Conservation (phyloP, 2,888 invertebrate genomes). For the Seira musarum region DNA sequence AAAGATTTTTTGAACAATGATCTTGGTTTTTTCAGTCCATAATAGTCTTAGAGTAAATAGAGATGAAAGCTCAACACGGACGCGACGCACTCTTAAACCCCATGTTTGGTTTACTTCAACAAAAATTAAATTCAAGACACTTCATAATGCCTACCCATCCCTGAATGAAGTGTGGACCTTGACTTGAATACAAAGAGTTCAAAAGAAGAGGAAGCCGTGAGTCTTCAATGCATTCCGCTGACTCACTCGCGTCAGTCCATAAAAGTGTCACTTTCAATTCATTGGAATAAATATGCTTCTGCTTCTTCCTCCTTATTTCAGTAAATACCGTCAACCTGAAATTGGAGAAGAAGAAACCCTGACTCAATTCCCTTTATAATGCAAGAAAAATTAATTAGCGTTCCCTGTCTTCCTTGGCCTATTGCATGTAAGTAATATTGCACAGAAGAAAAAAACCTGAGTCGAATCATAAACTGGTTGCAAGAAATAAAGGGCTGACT, state of each 20-base stretch:
- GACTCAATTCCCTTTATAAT: conserved; percentile 26
- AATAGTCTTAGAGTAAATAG: too few species aligned
- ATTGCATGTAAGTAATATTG: not conserved
- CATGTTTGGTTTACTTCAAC: too few species aligned
- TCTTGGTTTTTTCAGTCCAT: too few species aligned
- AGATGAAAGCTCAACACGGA: too few species aligned
- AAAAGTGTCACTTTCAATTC: conserved; percentile 12
- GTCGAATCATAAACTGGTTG: not conserved
- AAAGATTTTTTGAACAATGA: too few species aligned
- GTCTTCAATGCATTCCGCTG: conserved; percentile 8
- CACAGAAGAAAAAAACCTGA: not conserved
- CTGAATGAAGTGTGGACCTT: conserved; percentile 15
- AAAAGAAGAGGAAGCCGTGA: conserved; percentile 14
- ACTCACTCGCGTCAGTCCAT: conserved; percentile 4
- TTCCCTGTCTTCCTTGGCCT: conserved; percentile 38
- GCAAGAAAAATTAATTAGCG: not conserved
- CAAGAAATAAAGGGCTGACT: not conserved
- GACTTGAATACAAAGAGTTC: conserved; percentile 18
- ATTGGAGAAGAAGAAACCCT: conserved; percentile 26
- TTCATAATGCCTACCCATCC: too few species aligned
- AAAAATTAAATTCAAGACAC: too few species aligned
- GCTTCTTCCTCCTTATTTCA: not conserved
- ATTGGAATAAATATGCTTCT: not conserved
- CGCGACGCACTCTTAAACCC: too few species aligned
- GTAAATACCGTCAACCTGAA: conserved; percentile 8